These are phyloP conservation scores for Pseudochirops cupreus DNA, from an alignment of 2,797 vertebrate genomes.

Conservation along the genomic window DNA sequence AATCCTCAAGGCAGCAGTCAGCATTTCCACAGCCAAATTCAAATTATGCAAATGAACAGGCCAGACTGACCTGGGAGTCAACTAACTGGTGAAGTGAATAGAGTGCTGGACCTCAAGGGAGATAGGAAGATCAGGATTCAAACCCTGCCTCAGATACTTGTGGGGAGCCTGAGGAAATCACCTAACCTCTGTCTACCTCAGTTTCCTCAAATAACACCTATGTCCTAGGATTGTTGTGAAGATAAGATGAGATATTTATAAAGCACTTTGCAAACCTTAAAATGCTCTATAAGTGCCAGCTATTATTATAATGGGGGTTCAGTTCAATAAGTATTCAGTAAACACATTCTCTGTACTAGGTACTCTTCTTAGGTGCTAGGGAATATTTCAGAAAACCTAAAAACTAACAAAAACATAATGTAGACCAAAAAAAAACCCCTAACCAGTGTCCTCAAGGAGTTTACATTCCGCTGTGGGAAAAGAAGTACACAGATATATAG, in stretches of 20 bases:
- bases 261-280: not conserved
- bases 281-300: not conserved
- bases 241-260: not conserved
- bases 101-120: not conserved
- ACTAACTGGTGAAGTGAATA: not conserved
- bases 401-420: not conserved
- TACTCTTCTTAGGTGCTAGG: not conserved
- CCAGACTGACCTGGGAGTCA: not conserved
- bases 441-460: not conserved
- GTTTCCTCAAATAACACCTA: not conserved
- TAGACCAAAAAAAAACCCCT: not conserved
- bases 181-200: not conserved
- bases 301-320: not conserved
- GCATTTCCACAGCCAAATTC: not conserved
- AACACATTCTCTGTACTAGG: not conserved
- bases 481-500: not conserved
- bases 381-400: not conserved
- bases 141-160: not conserved
- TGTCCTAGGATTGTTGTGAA: not conserved
- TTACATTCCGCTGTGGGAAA: not conserved
- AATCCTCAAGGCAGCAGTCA: not conserved
- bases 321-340: not conserved
- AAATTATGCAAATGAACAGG: not conserved
- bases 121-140: not conserved
- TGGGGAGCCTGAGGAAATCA: not conserved